Base-by-base conservation (phyloP, 2,797 vertebrate genomes). In the Toxotes lorentzi region DNA sequence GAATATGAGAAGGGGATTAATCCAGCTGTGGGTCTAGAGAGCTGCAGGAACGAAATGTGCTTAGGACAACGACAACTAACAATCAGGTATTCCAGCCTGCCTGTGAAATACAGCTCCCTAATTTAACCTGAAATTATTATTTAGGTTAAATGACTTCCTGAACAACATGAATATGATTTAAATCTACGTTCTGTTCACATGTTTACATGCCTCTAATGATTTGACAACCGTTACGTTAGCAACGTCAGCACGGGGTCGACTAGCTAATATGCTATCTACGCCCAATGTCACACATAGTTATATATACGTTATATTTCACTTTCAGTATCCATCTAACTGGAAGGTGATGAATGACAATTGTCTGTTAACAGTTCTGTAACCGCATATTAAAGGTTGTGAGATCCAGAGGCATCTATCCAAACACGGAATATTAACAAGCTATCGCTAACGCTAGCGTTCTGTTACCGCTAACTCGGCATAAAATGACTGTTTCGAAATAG, bases 381-480 rank as follows among this genome's bases (percentile, higher is more conserved):
- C 1, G 2, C 0, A 24, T 23, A 12, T 65, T 63, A 3, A 57
- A 62, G 50, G 30, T 45, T 58, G 8, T 0, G 8, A 3, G 12
- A 57, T 4, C 47, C 27, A 53, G 38, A 70, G 61, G 56, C 7
- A 27, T 21, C 41, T 21, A 27, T 24, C 21, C 7, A 24, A 53
- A 17, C n/a, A 51, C 3, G 35, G 35, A 19, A 47, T 3, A 14
- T 16, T 58, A 66, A 57, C 73, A 34, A 4, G 84, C 73, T 81
- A 73, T 1, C 8, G 86, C 82, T 87, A 84, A 84, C 9, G 51
- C 21, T 83, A 86, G 43, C 77, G 40, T 32, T 19, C 24, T 0
- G 60, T 30, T 53, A 24, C 27, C 53, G 58, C 70, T 24, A 59
- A 53, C 45, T 47, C n/a, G 14, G 24, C 34, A 3, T 13, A 4